These are phyloP conservation scores for Tympanuchus pallidicinctus DNA, from an alignment of 2,113 vertebrate species.

Conservation along the genomic window DNA sequence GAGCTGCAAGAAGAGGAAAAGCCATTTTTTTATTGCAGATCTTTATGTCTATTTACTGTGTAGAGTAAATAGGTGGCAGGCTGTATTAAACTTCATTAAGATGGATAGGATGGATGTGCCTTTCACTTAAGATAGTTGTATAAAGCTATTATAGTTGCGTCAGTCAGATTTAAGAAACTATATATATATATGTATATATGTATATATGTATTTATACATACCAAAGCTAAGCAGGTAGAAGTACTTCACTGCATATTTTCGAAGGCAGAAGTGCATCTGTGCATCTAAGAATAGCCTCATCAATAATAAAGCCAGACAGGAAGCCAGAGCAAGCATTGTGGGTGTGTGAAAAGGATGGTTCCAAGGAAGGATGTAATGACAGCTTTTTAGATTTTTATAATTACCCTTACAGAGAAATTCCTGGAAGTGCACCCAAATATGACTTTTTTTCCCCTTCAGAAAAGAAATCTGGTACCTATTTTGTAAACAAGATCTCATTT, in stretches of 20 bases:
- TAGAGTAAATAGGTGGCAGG: not conserved
- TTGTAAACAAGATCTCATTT: not conserved
- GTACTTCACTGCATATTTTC: not conserved
- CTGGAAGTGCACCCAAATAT: not conserved
- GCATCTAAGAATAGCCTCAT: not conserved
- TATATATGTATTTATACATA: not conserved
- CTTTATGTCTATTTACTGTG: not conserved
- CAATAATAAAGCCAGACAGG: not conserved
- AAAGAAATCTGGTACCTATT: not conserved
- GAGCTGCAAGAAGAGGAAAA: not conserved
- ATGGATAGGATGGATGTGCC: not conserved
- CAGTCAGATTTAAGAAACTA: not conserved
- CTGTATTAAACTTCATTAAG: not conserved
- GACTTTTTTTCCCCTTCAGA: not conserved
- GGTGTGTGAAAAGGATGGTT: not conserved
- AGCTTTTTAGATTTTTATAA: not conserved
- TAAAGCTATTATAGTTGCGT: not conserved
- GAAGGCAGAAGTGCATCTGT: not conserved
- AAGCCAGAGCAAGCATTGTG: accelerated
- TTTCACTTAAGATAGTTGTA: not conserved
- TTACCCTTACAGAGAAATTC: not conserved
- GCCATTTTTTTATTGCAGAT: not conserved
- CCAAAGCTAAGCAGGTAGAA: not conserved
- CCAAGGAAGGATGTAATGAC: not conserved
- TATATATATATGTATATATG: not conserved